These are phyloP conservation scores for Brenthis hecate DNA, from an alignment of 2,888 invertebrate genomes.

Conservation along the genomic window DNA sequence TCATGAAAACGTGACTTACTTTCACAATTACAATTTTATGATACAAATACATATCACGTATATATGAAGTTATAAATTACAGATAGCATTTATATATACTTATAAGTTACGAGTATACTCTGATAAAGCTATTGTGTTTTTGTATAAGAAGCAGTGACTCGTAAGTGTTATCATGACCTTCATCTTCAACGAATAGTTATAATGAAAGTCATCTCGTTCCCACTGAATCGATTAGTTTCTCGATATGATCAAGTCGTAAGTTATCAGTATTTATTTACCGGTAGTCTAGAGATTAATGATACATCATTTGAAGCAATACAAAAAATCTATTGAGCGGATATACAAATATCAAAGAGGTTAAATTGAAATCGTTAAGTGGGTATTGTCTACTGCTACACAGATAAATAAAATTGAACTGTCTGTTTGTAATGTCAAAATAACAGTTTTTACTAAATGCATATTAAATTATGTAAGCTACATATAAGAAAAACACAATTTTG, in stretches of 20 bases:
- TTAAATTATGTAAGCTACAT: no score
- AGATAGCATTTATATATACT: no score
- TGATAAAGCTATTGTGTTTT: background rate
- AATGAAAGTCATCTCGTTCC: conserved; percentile 63
- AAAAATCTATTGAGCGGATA: conserved; percentile 66
- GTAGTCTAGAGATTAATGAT: conserved; percentile 76
- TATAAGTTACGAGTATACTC: no score
- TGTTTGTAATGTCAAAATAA: no score
- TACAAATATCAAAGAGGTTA: conserved; percentile 43
- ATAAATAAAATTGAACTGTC: no score
- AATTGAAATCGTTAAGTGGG: conserved; percentile 41
- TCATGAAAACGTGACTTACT: no score
- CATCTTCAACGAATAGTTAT: conserved; percentile 68
- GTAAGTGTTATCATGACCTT: conserved; percentile 43
- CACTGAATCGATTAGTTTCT: conserved; percentile 71
- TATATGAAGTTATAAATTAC: no score
- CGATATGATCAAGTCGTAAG: conserved; percentile 71
- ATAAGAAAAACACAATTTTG: no score
- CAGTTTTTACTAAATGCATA: no score
- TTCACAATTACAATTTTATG: no score
- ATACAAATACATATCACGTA: no score
- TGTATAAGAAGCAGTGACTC: conserved; percentile 5
- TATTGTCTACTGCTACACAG: conserved; percentile 42
- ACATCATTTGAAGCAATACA: conserved; percentile 69
- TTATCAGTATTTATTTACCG: conserved; percentile 69